These are phyloP conservation scores for Harmothoe impar DNA, from an alignment of 2,888 invertebrate species.

Conservation along the genomic window DNA sequence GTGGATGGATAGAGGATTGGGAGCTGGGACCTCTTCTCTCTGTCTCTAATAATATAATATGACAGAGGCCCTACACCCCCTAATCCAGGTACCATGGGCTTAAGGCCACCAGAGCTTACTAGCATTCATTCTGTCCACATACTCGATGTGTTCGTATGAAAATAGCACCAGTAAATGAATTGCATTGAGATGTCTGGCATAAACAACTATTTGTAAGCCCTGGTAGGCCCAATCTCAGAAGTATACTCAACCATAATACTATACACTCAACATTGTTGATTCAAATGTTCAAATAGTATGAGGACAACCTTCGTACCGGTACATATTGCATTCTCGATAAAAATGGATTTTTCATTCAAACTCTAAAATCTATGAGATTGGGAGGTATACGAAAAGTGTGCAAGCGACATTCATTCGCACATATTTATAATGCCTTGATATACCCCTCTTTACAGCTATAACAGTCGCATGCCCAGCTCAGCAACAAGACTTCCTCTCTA, in stretches of 20 bases:
- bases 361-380: slow-evolving; percentile 44
- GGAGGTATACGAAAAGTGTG: slow-evolving; percentile 9
- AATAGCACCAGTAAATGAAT: slow-evolving; percentile 57
- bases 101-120: slow-evolving; percentile 2
- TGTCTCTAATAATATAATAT: no score
- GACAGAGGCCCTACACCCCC: no score
- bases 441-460: not conserved
- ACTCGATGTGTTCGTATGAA: slow-evolving; percentile 46
- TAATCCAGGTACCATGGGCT: no score
- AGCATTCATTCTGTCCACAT: slow-evolving; percentile 57
- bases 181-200: slow-evolving; percentile 48
- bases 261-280: not conserved
- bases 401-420: not conserved
- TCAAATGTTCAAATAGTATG: not conserved
- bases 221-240: not conserved
- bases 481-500: not conserved
- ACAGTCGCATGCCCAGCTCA: no score
- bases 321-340: not conserved
- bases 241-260: slow-evolving; percentile 4
- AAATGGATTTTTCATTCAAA: not conserved
- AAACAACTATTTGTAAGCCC: not conserved
- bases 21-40: no score
- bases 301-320: not conserved
- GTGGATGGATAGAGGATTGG: no score
- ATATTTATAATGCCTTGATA: not conserved